A percentile compares a stretch with the other conserved stretches of the same genome.
phyloP scores from a whole-genome alignment of 2,797 vertebrate genomes.

The Anisognathus igniventris region DNA sequence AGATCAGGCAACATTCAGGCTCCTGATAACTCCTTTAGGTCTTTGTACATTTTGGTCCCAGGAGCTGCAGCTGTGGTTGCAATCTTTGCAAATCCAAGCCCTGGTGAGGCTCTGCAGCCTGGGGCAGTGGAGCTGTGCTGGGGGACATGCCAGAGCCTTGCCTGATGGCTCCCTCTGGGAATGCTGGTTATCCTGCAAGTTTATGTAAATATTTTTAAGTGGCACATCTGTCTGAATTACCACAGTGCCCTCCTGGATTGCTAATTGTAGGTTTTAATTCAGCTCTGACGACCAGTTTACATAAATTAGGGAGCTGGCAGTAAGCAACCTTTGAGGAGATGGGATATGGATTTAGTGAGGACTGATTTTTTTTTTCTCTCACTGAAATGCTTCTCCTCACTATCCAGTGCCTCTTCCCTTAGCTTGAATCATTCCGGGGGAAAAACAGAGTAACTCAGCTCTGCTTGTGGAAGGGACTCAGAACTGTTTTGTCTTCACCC shows the following conservation, averaged over 20 bases:
- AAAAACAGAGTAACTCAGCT: neutral
- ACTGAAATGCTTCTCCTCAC: neutral
- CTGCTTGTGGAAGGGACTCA: neutral
- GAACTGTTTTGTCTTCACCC: neutral
- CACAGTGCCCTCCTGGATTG: conserved; percentile 68
- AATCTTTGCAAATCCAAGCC: neutral
- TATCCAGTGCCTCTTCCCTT: neutral
- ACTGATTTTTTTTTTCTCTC: neutral
- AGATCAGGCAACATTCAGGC: neutral
- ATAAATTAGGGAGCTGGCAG: conserved; percentile 69
- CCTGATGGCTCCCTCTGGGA: conserved; percentile 49
- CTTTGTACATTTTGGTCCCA: neutral
- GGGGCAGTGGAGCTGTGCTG: neutral
- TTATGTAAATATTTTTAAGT: conserved; percentile 69
- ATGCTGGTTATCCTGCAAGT: conserved; percentile 57
- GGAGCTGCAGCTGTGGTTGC: neutral
- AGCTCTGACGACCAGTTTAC: conserved; percentile 69
- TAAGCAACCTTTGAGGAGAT: conserved; percentile 29
- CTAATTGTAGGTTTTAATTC: conserved; percentile 75
- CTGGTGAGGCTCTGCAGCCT: neutral
- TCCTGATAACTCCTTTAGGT: neutral
- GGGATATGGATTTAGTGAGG: neutral
- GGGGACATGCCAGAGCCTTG: neutral
- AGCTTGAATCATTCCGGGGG: neutral
- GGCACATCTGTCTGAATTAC: conserved; percentile 74